phyloP scores from a whole-genome alignment of 1,140 invertebrate genomes.

The Lepidurus arcticus region DNA sequence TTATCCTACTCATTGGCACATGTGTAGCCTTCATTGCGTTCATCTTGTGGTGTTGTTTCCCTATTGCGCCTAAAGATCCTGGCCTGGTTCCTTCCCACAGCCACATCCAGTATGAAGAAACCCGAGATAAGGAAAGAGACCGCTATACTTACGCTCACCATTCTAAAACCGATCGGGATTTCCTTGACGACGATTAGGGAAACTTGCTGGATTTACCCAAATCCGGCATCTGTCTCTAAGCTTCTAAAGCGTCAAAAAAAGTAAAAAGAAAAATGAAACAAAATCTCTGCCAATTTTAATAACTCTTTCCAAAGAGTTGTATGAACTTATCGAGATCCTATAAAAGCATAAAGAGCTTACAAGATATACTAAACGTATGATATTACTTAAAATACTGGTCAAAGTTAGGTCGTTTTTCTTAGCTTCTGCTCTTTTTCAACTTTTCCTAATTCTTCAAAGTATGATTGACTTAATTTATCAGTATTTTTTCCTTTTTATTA shows the following conservation, averaged over 20 bases:
- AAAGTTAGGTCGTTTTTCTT: not conserved
- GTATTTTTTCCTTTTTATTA: not conserved
- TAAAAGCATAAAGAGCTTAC: not conserved
- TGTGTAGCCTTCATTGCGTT: slow-evolving; percentile 57
- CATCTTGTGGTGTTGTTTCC: slow-evolving; percentile 58
- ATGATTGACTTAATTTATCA: not conserved
- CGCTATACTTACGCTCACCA: not conserved
- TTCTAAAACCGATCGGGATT: not conserved
- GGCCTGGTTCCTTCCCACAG: slow-evolving; percentile 24
- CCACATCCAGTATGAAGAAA: slow-evolving; percentile 26
- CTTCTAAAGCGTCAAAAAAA: too few species aligned
- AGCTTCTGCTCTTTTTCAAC: not conserved
- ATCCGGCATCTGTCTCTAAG: too few species aligned
- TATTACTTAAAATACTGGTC: not conserved
- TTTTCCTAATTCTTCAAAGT: not conserved
- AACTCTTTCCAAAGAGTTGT: not conserved
- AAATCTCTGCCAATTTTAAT: too few species aligned
- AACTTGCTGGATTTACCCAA: too few species aligned
- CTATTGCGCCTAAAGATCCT: slow-evolving; percentile 54
- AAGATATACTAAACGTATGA: not conserved
- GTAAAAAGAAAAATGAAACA: too few species aligned
- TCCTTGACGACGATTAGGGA: not conserved
- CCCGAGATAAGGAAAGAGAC: not conserved
- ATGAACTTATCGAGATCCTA: not conserved
- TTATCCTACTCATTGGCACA: slow-evolving; percentile 56